Conservation (phyloP, 2,797 vertebrate species). For the Tenualosa thibaudeaui region DNA sequence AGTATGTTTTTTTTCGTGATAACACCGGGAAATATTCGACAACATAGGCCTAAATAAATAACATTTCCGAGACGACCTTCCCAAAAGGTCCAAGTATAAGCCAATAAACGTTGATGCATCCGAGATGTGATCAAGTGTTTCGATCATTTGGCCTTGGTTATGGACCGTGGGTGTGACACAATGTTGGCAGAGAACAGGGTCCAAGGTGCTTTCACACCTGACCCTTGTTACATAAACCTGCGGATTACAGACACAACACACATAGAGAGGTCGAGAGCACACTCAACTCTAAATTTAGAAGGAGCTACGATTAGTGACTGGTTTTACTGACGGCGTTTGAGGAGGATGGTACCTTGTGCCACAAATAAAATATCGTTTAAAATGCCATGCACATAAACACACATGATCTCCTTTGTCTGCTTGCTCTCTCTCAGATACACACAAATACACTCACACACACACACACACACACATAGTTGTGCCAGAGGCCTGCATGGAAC, state of each 20-base stretch:
- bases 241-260: not conserved
- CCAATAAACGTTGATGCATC: slow-evolving; percentile 33
- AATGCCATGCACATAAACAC: not conserved
- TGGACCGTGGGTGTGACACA: slow-evolving; percentile 59
- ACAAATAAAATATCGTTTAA: not conserved
- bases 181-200: slow-evolving; percentile 60
- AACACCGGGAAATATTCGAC: not conserved
- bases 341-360: not conserved
- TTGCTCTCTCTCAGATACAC: not conserved
- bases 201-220: slow-evolving; percentile 68
- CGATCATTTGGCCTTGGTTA: slow-evolving; percentile 34
- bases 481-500: not conserved
- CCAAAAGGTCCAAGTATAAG: slow-evolving; percentile 34
- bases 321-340: not conserved
- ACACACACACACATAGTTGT: not conserved
- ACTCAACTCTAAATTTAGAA: not conserved
- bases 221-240: slow-evolving; percentile 61
- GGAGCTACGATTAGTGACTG: not conserved
- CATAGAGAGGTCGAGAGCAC: too few relatives aligned
- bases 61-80: not conserved
- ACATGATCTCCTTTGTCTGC: not conserved
- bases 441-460: not conserved
- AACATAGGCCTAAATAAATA: not conserved
- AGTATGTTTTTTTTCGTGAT: not conserved
- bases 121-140: slow-evolving; percentile 23